Base-by-base conservation (phyloP, 2,113 vertebrate genomes). In the Oreochromis spilurus region DNA sequence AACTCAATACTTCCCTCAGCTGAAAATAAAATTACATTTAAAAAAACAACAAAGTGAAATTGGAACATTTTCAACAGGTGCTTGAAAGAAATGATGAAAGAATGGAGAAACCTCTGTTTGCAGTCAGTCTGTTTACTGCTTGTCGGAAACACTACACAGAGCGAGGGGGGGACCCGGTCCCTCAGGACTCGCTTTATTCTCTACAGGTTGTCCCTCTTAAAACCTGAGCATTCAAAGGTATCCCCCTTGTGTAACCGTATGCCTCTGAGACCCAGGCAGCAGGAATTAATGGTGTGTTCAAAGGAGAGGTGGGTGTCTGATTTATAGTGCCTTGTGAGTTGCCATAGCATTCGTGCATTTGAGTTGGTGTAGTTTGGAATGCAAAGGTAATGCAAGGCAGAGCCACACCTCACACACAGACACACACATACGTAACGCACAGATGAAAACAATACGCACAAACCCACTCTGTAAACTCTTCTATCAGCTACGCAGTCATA, bases 321-420 rank as follows among this genome's bases (percentile, higher is more conserved):
- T 94, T 93, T 88, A 89, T 89, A 77, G 88, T 88, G 84, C 75
- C 81, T 60, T 14, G 77, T 83, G 82, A 62, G 91, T 95, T 95
- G 91, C 96, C 92, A 91, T 94, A 91, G 94, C 55, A 87, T 82
- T 89, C 3, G 13, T 85, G 85, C 62, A 88, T 86, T 92, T 88
- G 86, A 93, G 92, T 92, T 82, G 79, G 82, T 86, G 92, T 89
- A 34, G 90, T 87, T 88, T 89, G 94, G 94, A 95, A 95, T 95
- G 90, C 88, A 93, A 90, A 94, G 93, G 93, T 93, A 95, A 93
- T 83, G 77, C 90, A 90, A 91, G 58, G 50, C 84, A 65, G 87
- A 84, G 84, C 95, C 88, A 29, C 93, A 89, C 93, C 92, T 82
- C 83, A 43, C 77, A 70, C 48, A 77, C 26, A 81, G 72, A 79